These are phyloP conservation scores for Eulimnadia texana DNA, from an alignment of 1,140 invertebrate genomes.

Conservation along the genomic window DNA sequence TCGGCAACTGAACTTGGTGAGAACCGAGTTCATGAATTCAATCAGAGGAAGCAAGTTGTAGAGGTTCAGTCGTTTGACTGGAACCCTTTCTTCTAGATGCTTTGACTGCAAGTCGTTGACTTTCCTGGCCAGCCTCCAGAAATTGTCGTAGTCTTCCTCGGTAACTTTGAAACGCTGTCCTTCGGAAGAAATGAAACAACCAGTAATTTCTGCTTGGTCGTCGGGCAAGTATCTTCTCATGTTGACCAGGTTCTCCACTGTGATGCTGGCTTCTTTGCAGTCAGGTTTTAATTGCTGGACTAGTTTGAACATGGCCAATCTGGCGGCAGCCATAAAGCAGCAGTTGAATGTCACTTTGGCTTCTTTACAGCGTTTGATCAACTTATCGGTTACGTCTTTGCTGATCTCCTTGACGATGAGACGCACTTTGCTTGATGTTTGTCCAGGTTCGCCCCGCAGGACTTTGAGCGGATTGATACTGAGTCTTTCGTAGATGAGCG, in stretches of 20 bases:
- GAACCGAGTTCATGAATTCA: not conserved
- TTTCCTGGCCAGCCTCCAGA: not conserved
- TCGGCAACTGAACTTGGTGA: not conserved
- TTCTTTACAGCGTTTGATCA: not conserved
- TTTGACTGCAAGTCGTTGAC: not conserved
- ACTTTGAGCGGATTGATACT: not conserved
- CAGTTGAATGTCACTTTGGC: not conserved
- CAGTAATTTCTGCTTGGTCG: not conserved
- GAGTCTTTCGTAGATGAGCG: not conserved
- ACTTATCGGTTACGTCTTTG: not conserved
- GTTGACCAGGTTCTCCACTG: not conserved
- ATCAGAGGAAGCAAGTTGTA: not conserved
- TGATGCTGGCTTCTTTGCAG: not conserved
- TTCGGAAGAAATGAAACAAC: not conserved
- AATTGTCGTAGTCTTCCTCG: not conserved
- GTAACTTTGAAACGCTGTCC: not conserved
- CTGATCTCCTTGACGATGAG: not conserved
- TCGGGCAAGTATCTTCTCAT: not conserved
- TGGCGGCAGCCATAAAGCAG: not conserved
- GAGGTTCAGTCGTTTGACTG: not conserved
- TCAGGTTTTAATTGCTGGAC: not conserved
- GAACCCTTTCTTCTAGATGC: not conserved
- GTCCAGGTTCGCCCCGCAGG: not conserved
- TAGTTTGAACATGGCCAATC: not conserved
- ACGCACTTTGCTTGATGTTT: not conserved